Evolutionary conservation across 2,113 vertebrate genomes (phyloP).

Genomic region (Sebastes fasciatus): DNA sequence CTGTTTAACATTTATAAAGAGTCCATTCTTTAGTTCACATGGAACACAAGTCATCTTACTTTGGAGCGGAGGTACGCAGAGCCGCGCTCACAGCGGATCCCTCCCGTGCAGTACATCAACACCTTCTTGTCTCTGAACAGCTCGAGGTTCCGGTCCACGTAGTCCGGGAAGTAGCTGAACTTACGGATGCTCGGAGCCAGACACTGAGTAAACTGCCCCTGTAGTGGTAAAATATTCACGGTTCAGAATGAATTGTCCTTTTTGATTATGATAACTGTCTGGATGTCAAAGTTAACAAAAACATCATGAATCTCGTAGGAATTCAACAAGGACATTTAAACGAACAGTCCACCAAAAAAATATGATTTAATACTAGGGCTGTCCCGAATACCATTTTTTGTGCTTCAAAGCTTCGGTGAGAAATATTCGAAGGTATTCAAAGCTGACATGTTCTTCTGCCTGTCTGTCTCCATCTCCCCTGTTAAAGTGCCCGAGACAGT

Average conservation of each 20-base stretch:
- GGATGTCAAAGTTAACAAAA: background rate
- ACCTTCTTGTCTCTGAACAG: slow-evolving; percentile 93
- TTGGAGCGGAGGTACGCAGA: slow-evolving; percentile 96
- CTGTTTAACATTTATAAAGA: background rate
- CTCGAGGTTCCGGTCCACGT: slow-evolving; percentile 92
- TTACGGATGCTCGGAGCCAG: slow-evolving; percentile 97
- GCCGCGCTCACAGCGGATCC: slow-evolving; percentile 95
- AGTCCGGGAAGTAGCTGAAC: slow-evolving; percentile 98
- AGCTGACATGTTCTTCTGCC: too few relatives aligned
- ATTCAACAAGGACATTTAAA: background rate
- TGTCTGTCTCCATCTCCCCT: too few relatives aligned
- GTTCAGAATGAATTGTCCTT: too few relatives aligned
- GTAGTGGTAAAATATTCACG: background rate
- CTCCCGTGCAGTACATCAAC: slow-evolving; percentile 98
- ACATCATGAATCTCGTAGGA: background rate
- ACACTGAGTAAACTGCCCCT: slow-evolving; percentile 93
- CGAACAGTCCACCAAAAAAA: background rate
- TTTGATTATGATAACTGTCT: background rate
- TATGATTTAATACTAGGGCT: too few relatives aligned
- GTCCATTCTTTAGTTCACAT: background rate
- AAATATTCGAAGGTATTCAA: too few relatives aligned
- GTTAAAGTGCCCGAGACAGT: too few relatives aligned
- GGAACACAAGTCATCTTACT: slow-evolving; percentile 73
- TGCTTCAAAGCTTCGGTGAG: too few relatives aligned
- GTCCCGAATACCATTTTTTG: too few relatives aligned